Evolutionary conservation across 2,888 invertebrate genomes (phyloP).

Genomic region (Axea sp.): DNA sequence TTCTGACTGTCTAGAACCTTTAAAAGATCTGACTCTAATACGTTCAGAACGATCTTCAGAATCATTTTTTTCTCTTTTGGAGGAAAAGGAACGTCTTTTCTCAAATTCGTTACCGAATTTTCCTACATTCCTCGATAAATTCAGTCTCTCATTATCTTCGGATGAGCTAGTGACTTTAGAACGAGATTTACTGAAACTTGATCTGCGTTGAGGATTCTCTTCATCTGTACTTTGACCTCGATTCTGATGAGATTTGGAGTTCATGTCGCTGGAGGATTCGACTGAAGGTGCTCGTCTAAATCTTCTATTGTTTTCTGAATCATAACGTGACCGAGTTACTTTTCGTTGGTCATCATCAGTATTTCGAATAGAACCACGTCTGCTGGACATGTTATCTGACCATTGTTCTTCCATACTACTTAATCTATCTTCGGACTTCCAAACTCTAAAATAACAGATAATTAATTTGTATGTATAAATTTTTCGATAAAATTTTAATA

Average conservation of each 20-base stretch:
- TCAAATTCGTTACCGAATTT: slow-evolving; percentile 29
- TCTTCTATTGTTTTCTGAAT: slow-evolving; percentile 48
- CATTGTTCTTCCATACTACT: slow-evolving; percentile 71
- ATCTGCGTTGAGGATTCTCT: slow-evolving; percentile 67
- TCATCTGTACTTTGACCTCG: slow-evolving; percentile 72
- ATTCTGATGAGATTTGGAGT: slow-evolving; percentile 31
- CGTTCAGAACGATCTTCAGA: slow-evolving; percentile 8
- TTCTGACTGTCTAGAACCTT: slow-evolving; percentile 24
- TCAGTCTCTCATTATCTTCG: slow-evolving; percentile 67
- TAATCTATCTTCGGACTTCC: slow-evolving; percentile 74
- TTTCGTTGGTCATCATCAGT: slow-evolving; percentile 51
- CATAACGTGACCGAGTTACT: slow-evolving; percentile 50
- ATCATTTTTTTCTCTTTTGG: slow-evolving; percentile 15
- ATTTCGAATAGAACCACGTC: slow-evolving; percentile 64
- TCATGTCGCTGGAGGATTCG: slow-evolving; percentile 44
- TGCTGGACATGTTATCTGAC: slow-evolving; percentile 68
- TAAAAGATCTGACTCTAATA: slow-evolving; percentile 23
- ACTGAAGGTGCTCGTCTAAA: slow-evolving; percentile 61
- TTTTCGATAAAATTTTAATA: neutral
- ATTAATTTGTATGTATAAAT: too few species aligned
- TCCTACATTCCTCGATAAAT: slow-evolving; percentile 8
- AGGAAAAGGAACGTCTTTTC: slow-evolving; percentile 27
- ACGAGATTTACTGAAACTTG: slow-evolving; percentile 61
- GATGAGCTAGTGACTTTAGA: slow-evolving; percentile 73
- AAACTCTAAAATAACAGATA: slow-evolving; percentile 60